These are phyloP conservation scores for Charadrius vociferus DNA, from an alignment of 2,113 vertebrate genomes.

Conservation along the genomic window DNA sequence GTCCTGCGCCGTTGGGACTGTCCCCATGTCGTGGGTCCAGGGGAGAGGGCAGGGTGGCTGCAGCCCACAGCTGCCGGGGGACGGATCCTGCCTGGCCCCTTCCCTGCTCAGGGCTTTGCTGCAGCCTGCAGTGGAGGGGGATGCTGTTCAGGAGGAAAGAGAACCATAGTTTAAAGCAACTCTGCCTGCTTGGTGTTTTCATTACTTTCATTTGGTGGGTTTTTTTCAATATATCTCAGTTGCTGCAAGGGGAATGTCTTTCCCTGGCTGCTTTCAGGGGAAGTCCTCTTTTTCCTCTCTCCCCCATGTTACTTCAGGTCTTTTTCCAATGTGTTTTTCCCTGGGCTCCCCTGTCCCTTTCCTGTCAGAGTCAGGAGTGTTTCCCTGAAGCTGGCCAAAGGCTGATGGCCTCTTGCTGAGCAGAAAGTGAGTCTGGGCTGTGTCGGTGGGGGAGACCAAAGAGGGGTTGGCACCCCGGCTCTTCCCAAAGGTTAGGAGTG, in stretches of 20 bases:
- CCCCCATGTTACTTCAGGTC: neutral
- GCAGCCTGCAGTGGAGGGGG: neutral
- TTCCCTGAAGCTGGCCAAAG: neutral
- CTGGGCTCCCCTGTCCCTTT: neutral
- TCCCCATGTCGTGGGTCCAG: rapidly evolving
- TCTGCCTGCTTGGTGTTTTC: neutral
- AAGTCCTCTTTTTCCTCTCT: neutral
- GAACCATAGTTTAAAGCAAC: neutral
- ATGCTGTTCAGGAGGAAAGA: neutral
- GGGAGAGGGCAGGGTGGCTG: neutral
- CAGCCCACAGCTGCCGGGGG: neutral
- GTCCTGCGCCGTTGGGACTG: neutral
- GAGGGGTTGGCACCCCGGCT: neutral
- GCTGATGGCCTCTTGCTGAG: neutral
- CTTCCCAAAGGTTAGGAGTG: neutral
- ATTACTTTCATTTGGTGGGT: neutral
- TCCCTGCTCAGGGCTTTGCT: neutral
- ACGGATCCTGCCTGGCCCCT: neutral
- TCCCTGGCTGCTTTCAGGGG: neutral
- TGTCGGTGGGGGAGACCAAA: rapidly evolving
- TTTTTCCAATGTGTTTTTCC: neutral
- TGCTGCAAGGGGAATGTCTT: neutral
- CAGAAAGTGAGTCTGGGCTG: neutral
- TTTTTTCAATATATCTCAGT: neutral
- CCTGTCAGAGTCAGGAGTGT: neutral